Evolutionary conservation across 37 sponge, comb jelly and placozoan species (phyloP).

Genomic region (Spongia lamella): DNA sequence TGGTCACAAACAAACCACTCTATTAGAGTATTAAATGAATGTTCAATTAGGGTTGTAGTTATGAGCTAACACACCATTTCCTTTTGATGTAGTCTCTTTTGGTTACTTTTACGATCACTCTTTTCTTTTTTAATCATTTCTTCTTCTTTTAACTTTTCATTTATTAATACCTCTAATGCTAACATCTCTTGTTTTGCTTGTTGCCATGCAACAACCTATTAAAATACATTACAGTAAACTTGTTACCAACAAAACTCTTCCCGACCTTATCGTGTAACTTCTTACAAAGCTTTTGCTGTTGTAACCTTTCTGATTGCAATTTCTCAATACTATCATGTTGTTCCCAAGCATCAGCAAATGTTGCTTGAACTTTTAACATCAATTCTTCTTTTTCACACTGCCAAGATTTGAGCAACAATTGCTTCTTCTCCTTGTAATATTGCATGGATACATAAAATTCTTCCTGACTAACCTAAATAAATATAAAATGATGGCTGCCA

Average conservation of each 20-base stretch:
- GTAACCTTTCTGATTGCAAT: not conserved
- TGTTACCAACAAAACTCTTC: not conserved
- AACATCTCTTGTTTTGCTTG: constrained; percentile 18
- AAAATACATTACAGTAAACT: not conserved
- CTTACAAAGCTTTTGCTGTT: constrained; percentile 33
- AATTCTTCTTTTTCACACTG: constrained; percentile 20
- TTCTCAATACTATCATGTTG: not conserved
- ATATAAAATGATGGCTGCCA: not conserved
- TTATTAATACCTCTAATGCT: constrained; percentile 2
- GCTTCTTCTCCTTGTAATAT: constrained; percentile 12
- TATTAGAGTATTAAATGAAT: no score
- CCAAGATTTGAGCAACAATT: constrained; percentile 31
- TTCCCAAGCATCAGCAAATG: constrained; percentile 20
- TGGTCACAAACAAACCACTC: no score
- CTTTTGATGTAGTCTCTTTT: not conserved
- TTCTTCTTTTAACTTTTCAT: not conserved
- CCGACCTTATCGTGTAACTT: constrained; percentile 33
- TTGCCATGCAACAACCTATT: constrained; percentile 41
- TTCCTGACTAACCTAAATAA: constrained; percentile 50
- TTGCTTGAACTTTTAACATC: not conserved
- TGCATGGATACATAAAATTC: constrained; percentile 1
- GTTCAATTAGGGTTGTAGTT: no score
- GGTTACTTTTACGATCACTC: not conserved
- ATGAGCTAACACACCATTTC: no score
- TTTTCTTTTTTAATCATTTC: not conserved